Percentiles rank a stretch among this genome's conserved stretches.
These are phyloP conservation scores for Erpetoichthys calabaricus DNA, from an alignment of 2,797 vertebrate species.

Conservation along the genomic window DNA sequence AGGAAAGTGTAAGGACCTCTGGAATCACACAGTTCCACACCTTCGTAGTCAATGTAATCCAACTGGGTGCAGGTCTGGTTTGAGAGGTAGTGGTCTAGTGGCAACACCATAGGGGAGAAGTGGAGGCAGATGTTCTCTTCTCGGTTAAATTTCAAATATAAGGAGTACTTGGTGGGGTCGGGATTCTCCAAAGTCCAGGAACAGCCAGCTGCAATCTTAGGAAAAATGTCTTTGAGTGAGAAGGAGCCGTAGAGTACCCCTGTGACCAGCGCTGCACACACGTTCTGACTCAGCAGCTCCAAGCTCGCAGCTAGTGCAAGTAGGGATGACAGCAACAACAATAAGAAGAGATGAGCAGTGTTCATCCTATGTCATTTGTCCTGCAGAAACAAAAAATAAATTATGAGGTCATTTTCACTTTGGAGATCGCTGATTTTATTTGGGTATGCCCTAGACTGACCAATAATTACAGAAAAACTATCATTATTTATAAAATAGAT, in stretches of 20 bases:
- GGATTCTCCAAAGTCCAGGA: slow-evolving; percentile 98
- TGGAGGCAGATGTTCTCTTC: slow-evolving; percentile 76
- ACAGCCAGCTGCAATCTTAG: slow-evolving; percentile 73
- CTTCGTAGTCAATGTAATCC: slow-evolving; percentile 50
- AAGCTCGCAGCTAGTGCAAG: slow-evolving; percentile 71
- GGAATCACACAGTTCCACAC: slow-evolving; percentile 64
- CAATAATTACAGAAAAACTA: too few species aligned
- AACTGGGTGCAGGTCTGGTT: slow-evolving; percentile 84
- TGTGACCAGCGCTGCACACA: slow-evolving; percentile 87
- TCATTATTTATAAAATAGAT: too few species aligned
- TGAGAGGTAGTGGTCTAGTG: slow-evolving; percentile 84
- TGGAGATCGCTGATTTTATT: slow-evolving; percentile 9
- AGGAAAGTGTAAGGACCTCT: slow-evolving; percentile 69
- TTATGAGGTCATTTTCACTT: neutral
- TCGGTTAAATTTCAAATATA: slow-evolving; percentile 88
- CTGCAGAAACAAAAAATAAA: slow-evolving; percentile 35
- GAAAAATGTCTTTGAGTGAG: slow-evolving; percentile 94
- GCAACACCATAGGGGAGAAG: slow-evolving; percentile 81
- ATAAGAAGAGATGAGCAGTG: slow-evolving; percentile 98
- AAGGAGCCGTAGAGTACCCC: slow-evolving; percentile 96
- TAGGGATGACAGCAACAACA: slow-evolving; percentile 95
- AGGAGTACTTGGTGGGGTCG: slow-evolving; percentile 93
- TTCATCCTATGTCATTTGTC: slow-evolving; percentile 99
- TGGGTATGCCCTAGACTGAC: too few species aligned
- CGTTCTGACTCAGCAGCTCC: slow-evolving; percentile 55